Percentiles rank a stretch among this genome's conserved stretches.
These are phyloP conservation scores for Potamarius usumacintae DNA, from an alignment of 2,113 vertebrate species.

Conservation along the genomic window DNA sequence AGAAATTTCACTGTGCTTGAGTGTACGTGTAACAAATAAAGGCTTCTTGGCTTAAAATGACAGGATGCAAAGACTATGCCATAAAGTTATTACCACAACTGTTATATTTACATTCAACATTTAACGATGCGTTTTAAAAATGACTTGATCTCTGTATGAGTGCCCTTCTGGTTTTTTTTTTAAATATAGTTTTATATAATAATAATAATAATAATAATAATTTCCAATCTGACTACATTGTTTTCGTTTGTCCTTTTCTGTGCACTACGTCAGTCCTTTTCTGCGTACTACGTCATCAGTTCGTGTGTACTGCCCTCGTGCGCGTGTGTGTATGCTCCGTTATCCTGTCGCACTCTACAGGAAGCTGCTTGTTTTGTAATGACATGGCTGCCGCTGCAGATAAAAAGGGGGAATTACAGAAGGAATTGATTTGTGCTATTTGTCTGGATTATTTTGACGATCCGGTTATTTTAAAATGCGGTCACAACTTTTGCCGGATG, in stretches of 20 bases:
- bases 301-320: neutral
- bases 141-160: no score
- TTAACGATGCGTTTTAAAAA: no score
- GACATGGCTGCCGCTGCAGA: slow-evolving; percentile 70
- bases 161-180: no score
- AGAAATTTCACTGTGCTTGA: no score
- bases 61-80: no score
- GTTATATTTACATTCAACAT: neutral
- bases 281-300: slow-evolving; percentile 25
- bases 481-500: slow-evolving; percentile 75
- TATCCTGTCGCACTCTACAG: neutral
- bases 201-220: neutral
- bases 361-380: neutral
- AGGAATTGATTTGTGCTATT: slow-evolving; percentile 75
- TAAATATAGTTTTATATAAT: neutral
- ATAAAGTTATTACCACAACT: no score
- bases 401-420: slow-evolving; percentile 64
- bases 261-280: neutral
- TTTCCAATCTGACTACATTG: neutral
- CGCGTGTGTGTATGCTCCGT: neutral
- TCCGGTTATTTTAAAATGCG: slow-evolving; percentile 76
- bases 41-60: no score
- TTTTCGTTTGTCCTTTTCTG: neutral
- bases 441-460: slow-evolving; percentile 76
- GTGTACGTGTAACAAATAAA: no score